Base-by-base conservation (phyloP, 2,113 vertebrate species). In the Anolis carolinensis region DNA sequence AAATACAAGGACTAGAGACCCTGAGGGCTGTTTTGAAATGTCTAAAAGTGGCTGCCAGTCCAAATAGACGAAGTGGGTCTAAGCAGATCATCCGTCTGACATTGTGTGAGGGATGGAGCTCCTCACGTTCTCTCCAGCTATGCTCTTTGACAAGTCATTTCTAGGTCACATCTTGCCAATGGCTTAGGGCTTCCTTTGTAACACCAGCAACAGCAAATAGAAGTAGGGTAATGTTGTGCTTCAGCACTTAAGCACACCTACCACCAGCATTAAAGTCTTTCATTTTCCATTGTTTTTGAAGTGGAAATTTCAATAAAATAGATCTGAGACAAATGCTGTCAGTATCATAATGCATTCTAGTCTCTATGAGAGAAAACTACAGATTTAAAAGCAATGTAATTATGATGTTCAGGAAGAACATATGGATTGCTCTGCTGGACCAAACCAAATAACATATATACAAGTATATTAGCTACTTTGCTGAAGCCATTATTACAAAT, bases 141-240 rank as follows among this genome's bases (percentile, higher is more conserved):
- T 85, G 76, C 27, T 79, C 34, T 62, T 39, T 44, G 50, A 86
- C 20, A n/a, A 86, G 68, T 80, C 27, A 80, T 73, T 63, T 80
- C 55, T 73, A 62, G 77, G 84, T 86, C 77, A 86, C 52, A 75
- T n/a, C 13, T 63, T 30, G 72, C 7, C 1, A 23, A 25, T 0
- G 62, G 82, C 2, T 1, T 7, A 0, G 52, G 30, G 23, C 21
- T 72, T 7, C 50, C 20, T 52, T 4, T 1, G 0, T 2, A 23
- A 23, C 0, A 10, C 72, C 20, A 34, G 23, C 74, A 79, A 82
- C 36, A 59, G 2, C 0, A 78, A 71, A 0, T 62, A 0, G 0
- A 44, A 62, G 0, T 2, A 34, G 0, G 0, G 0, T 52, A 34
- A 32, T 55, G 72, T 7, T 1, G 6, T 9, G 44, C 70, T 30